Conservation (phyloP, 1,140 invertebrate genomes). For the Solenopsis fugax region DNA sequence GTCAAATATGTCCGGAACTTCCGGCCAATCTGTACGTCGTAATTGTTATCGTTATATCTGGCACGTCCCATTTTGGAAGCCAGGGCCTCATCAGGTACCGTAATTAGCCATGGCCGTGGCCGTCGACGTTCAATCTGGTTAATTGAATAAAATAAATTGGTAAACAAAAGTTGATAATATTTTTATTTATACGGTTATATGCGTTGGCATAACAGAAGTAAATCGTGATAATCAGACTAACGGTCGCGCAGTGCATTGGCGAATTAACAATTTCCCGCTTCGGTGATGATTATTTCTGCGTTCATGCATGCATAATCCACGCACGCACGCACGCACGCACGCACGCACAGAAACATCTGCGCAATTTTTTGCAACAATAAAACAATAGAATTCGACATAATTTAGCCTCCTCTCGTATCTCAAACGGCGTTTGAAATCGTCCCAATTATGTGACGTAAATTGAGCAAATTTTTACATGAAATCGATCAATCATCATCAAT, state of each 20-base stretch:
- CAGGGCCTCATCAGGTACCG: neutral
- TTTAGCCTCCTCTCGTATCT: neutral
- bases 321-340: neutral
- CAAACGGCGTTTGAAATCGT: neutral
- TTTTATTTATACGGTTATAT: neutral
- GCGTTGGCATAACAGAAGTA: neutral
- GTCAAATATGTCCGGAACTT: slow-evolving; percentile 50
- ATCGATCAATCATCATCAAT: slow-evolving; percentile 25
- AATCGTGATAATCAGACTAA: slow-evolving; percentile 20
- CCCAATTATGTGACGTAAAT: neutral
- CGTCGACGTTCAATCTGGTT: neutral
- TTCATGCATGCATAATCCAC: slow-evolving; percentile 11
- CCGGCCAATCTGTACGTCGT: slow-evolving; percentile 37
- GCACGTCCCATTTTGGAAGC: neutral
- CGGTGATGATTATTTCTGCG: slow-evolving; percentile 31
- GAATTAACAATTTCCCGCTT: slow-evolving; percentile 35
- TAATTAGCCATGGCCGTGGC: slow-evolving; percentile 20
- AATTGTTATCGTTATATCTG: slow-evolving; percentile 49
- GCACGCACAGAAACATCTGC: neutral
- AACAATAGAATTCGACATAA: slow-evolving; percentile 2
- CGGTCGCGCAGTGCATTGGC: neutral
- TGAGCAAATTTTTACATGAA: slow-evolving; percentile 26
- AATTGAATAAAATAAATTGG: neutral
- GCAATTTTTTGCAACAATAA: neutral
- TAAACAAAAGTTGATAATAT: neutral